Evolutionary conservation across 2,888 invertebrate genomes (phyloP).

Genomic region (Phaedon cochleariae): DNA sequence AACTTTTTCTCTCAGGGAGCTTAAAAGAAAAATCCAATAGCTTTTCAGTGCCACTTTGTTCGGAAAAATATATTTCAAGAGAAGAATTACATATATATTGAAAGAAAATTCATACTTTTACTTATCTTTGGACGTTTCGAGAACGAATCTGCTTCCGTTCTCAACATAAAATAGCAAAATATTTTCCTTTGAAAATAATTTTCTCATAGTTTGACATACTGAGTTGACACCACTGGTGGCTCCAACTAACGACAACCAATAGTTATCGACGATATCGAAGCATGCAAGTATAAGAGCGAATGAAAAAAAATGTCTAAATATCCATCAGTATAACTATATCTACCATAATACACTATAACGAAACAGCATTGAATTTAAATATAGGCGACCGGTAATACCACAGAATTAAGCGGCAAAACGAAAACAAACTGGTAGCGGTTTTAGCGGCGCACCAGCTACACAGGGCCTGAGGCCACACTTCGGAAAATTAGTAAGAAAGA

Average conservation of each 20-base stretch:
- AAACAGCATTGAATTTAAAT: constrained; percentile 21
- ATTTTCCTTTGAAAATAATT: too few relatives aligned
- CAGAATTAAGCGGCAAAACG: constrained; percentile 19
- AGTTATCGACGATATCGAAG: background rate
- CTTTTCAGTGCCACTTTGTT: too few relatives aligned
- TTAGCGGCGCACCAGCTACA: constrained; percentile 1
- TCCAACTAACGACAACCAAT: background rate
- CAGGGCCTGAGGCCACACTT: constrained; percentile 24
- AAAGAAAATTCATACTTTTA: too few relatives aligned
- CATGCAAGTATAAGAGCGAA: constrained; percentile 8
- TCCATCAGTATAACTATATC: constrained; percentile 2
- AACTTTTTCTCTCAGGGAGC: too few relatives aligned
- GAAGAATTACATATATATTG: too few relatives aligned
- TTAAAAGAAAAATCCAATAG: too few relatives aligned
- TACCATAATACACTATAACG: constrained; percentile 9
- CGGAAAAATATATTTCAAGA: too few relatives aligned
- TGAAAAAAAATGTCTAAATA: constrained; percentile 8
- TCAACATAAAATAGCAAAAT: too few relatives aligned
- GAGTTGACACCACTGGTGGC: too few relatives aligned
- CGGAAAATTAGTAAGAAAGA: constrained; percentile 36
- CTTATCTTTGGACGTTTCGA: too few relatives aligned
- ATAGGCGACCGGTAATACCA: constrained; percentile 23
- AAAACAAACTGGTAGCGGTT: constrained; percentile 21
- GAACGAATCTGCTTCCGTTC: too few relatives aligned
- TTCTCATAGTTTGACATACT: too few relatives aligned